These are phyloP conservation scores for Tetragonisca angustula DNA, from an alignment of 2,888 invertebrate species.

Conservation along the genomic window DNA sequence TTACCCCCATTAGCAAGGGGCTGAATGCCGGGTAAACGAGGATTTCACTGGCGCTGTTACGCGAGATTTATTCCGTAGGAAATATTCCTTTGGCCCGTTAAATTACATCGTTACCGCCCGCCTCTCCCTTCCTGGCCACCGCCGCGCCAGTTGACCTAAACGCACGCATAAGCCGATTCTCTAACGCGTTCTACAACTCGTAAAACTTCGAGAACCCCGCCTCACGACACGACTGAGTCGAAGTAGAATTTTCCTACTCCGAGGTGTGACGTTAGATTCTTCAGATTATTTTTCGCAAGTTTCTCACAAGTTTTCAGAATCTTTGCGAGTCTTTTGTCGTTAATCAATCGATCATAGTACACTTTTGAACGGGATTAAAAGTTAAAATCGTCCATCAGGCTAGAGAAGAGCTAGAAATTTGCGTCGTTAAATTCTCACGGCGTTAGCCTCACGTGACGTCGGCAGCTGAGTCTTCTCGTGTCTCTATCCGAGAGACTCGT, in stretches of 20 bases:
- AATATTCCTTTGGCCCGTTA: constrained; percentile 81
- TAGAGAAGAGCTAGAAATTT: not conserved
- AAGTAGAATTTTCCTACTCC: not conserved
- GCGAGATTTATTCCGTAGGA: constrained; percentile 83
- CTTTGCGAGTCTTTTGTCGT: too few relatives aligned
- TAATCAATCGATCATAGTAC: too few relatives aligned
- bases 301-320: too few relatives aligned
- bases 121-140: constrained; percentile 12
- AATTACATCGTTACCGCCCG: constrained; percentile 72
- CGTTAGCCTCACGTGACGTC: not conserved
- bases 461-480: not conserved
- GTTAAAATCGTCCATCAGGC: not conserved
- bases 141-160: constrained; percentile 45
- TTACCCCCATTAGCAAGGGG: constrained; percentile 82
- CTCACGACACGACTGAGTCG: not conserved
- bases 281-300: too few relatives aligned
- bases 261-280: not conserved
- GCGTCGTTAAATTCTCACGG: not conserved
- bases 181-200: constrained; percentile 40
- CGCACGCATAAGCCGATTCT: constrained; percentile 58
- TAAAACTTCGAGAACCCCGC: constrained; percentile 20
- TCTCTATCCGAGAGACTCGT: constrained; percentile 15
- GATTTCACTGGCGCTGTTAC: constrained; percentile 80
- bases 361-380: not conserved
- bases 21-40: constrained; percentile 82